phyloP scores from a whole-genome alignment of 2,113 vertebrate species.

The Gobiocypris rarus region DNA sequence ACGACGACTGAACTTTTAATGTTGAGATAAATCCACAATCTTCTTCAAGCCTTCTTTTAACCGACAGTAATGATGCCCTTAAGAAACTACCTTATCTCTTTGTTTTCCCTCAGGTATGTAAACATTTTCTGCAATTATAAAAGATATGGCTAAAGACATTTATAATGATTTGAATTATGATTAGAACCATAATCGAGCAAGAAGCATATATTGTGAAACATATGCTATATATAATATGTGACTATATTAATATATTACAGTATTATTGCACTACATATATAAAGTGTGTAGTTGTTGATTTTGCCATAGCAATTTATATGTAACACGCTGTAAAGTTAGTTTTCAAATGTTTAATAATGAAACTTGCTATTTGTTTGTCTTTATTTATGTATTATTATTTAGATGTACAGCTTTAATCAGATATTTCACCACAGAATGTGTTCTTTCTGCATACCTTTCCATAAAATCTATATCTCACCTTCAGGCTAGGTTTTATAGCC shows the following conservation, averaged over 20 bases:
- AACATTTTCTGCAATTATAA: not conserved
- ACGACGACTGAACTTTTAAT: not conserved
- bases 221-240: too few relatives aligned
- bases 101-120: slow-evolving; percentile 26
- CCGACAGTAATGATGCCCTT: not conserved
- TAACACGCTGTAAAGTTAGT: not conserved
- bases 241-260: not conserved
- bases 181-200: not conserved
- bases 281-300: not conserved
- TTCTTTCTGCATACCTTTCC: too few relatives aligned
- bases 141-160: not conserved
- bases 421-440: too few relatives aligned
- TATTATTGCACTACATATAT: not conserved
- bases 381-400: not conserved
- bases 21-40: not conserved
- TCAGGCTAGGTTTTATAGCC: not conserved
- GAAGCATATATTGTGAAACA: not conserved
- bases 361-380: not conserved
- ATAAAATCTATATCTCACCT: too few relatives aligned
- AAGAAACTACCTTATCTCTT: not conserved
- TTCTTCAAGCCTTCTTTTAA: not conserved
- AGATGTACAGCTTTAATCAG: not conserved
- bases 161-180: too few relatives aligned
- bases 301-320: not conserved
- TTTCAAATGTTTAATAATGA: not conserved